These are phyloP conservation scores for Urocynchramus pylzowi DNA, from an alignment of 2,113 vertebrate species.

Conservation along the genomic window DNA sequence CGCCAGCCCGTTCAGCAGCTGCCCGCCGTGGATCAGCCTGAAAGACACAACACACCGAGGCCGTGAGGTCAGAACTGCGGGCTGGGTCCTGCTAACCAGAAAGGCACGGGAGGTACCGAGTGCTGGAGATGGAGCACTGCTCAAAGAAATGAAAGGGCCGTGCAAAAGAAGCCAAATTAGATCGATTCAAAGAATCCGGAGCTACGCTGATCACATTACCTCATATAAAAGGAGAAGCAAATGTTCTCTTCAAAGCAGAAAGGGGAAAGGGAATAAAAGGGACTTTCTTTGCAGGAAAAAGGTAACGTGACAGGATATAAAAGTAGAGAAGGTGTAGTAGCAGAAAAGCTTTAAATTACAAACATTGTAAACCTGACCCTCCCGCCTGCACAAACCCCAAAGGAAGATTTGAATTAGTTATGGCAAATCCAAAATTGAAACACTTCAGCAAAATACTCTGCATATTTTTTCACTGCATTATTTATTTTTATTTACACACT, in stretches of 20 bases:
- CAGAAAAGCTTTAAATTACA: not conserved
- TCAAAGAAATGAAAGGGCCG: not conserved
- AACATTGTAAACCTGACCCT: not conserved
- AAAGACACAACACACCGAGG: not conserved
- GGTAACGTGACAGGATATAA: not conserved
- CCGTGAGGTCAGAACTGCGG: not conserved
- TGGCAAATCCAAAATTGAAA: not conserved
- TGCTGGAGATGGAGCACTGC: not conserved
- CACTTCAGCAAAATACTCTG: conserved; percentile 24
- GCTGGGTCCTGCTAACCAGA: not conserved
- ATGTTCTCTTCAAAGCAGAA: conserved; percentile 5
- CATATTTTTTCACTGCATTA: conserved; percentile 59
- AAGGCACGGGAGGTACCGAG: not conserved
- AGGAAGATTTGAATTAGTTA: not conserved
- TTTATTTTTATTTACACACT: conserved; percentile 55
- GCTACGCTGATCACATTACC: not conserved
- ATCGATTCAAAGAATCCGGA: not conserved
- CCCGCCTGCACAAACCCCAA: not conserved
- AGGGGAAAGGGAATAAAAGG: not conserved
- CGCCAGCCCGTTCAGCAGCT: conserved; percentile 91
- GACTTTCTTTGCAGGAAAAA: not conserved
- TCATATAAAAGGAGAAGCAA: conserved; percentile 11
- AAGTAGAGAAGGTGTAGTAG: not conserved
- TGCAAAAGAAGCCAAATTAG: not conserved
- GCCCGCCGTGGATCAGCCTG: conserved; percentile 93